phyloP scores from a whole-genome alignment of 1,140 invertebrate species.

The Achroia grisella region DNA sequence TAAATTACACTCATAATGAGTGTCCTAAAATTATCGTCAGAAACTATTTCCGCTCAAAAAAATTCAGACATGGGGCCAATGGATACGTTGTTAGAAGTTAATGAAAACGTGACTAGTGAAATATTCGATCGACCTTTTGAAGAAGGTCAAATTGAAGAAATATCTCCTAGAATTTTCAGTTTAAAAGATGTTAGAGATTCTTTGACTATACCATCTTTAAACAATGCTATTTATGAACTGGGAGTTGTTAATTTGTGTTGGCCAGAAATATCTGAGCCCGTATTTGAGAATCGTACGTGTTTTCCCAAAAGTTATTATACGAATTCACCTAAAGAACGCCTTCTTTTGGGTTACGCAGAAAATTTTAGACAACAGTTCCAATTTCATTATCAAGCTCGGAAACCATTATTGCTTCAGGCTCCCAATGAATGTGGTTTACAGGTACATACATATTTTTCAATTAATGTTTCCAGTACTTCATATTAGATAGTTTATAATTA shows the following conservation, averaged over 20 bases:
- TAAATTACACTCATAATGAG: conserved; percentile 28
- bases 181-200: conserved; percentile 38
- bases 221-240: conserved; percentile 61
- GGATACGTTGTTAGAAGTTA: conserved; percentile 54
- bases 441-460: conserved; percentile 53
- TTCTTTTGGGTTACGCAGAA: conserved; percentile 83
- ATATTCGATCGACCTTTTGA: conserved; percentile 41
- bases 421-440: conserved; percentile 88
- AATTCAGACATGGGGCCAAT: conserved; percentile 31
- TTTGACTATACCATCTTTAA: conserved; percentile 43
- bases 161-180: conserved; percentile 47
- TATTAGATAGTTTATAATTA: not conserved
- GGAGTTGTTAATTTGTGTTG: conserved; percentile 59
- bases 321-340: conserved; percentile 84
- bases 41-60: conserved; percentile 30
- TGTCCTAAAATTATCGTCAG: conserved; percentile 21
- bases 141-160: conserved; percentile 45
- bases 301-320: conserved; percentile 83
- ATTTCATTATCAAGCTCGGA: conserved; percentile 78
- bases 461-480: no score
- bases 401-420: conserved; percentile 82
- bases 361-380: conserved; percentile 89
- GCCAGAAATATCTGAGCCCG: conserved; percentile 64
- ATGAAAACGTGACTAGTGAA: conserved; percentile 44
- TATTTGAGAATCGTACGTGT: conserved; percentile 71